Base-by-base conservation (phyloP, 2,113 vertebrate species). In the Chamaea fasciata region DNA sequence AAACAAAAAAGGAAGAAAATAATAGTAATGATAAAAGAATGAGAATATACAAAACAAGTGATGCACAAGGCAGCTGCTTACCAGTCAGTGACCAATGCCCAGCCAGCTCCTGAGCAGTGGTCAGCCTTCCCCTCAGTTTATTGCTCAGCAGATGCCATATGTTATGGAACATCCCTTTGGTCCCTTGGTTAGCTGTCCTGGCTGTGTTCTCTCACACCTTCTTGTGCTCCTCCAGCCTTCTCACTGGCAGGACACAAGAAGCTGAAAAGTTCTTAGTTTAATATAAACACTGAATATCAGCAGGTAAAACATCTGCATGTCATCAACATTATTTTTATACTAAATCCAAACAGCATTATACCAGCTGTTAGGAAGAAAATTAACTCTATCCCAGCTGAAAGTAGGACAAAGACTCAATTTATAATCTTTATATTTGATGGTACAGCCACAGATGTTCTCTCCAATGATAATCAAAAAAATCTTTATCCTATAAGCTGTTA, bases 81-180 rank as follows among this genome's bases (percentile, higher is more conserved):
- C n/a, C 11, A 11, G 14, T 52, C 52, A 42, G 19, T 33, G 37
- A 37, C 27, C 0, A 0, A 30, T 44, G 23, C 23, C 31, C 19
- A 28, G 18, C 9, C 31, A 39, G 27, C 7, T 75, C 67, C 55
- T 56, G 41, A 55, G 27, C 60, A 68, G 46, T 15, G 18, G 41
- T 23, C 37, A 49, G 19, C 11, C 37, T 56, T 75, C 8, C 5
- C 10, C 11, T 4, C 22, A 28, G 27, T 44, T 62, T 49, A 37
- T 74, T 37, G 47, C 27, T 37, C 62, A 68, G 41, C 30, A 80
- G 22, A 49, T 69, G 41, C 22, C 31, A 49, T n/a, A 33, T 7
- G 13, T 28, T 56, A 39, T 16, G 49, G 35, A 49, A 37, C 26
- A 63, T 33, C 9, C 13, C 20, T 56, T 44, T 33, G 23, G 35